phyloP scores from a whole-genome alignment of 1,140 invertebrate species.

The Acromyrmex heyeri region DNA sequence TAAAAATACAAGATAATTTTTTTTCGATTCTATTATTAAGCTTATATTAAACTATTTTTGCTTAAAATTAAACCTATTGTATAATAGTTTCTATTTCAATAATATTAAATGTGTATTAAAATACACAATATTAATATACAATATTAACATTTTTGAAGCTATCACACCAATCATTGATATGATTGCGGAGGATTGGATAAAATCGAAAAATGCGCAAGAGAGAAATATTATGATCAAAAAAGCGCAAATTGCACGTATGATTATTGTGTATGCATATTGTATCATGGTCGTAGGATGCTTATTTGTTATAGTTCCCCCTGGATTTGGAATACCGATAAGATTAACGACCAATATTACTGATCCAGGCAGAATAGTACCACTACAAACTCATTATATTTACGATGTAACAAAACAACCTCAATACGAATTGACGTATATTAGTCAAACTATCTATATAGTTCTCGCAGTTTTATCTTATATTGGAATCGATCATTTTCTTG shows the following conservation, averaged over 20 bases:
- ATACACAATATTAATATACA: neutral
- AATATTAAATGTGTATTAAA: neutral
- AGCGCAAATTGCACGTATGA: neutral
- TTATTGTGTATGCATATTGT: neutral
- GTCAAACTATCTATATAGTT: neutral
- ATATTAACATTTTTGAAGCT: conserved; percentile 1
- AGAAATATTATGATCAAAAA: conserved; percentile 26
- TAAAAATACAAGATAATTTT: neutral
- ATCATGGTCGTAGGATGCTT: neutral
- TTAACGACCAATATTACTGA: conserved; percentile 8
- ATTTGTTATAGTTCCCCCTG: neutral
- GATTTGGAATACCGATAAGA: conserved; percentile 17
- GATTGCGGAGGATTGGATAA: conserved; percentile 29
- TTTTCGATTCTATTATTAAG: neutral
- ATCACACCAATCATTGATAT: conserved; percentile 13
- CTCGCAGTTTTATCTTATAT: too few species aligned
- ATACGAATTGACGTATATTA: conserved; percentile 13
- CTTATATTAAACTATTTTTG: neutral
- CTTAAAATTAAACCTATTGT: neutral
- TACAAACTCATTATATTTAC: conserved; percentile 15
- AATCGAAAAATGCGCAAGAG: neutral
- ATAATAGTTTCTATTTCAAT: neutral
- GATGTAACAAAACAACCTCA: conserved; percentile 18
- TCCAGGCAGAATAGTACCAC: neutral
- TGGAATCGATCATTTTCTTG: too few species aligned